Conservation (phyloP, 2,113 vertebrate genomes). For the Ophiodon elongatus region DNA sequence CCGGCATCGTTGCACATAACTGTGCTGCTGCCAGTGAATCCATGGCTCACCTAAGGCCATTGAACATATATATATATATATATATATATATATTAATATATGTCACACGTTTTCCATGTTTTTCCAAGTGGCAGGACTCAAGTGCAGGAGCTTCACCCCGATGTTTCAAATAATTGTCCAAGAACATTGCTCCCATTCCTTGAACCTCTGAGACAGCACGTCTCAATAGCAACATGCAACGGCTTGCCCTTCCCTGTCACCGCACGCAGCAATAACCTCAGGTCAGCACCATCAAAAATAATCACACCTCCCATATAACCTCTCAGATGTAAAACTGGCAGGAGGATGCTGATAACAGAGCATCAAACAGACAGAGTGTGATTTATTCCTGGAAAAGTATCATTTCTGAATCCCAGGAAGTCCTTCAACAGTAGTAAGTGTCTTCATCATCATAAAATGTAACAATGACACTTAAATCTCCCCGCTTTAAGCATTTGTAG, state of each 20-base stretch:
- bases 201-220: not conserved
- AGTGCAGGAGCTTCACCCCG: not conserved
- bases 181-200: not conserved
- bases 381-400: not conserved
- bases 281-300: not conserved
- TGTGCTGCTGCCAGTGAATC: not conserved
- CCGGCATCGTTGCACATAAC: conserved; percentile 10
- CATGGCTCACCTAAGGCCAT: no score
- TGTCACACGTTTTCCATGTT: no score
- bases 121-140: no score
- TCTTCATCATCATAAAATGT: not conserved
- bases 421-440: not conserved
- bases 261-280: not conserved
- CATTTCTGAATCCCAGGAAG: not conserved
- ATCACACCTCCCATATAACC: not conserved
- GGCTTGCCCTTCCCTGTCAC: not conserved
- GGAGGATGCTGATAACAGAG: no score
- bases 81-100: no score
- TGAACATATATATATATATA: no score
- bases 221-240: not conserved
- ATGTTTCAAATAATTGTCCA: not conserved
- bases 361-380: not conserved
- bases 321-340: no score
- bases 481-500: no score
- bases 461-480: not conserved